Evolutionary conservation across 53 echinoderm and acorn worm genomes (phyloP).

Genomic region (Antedon mediterranea): DNA sequence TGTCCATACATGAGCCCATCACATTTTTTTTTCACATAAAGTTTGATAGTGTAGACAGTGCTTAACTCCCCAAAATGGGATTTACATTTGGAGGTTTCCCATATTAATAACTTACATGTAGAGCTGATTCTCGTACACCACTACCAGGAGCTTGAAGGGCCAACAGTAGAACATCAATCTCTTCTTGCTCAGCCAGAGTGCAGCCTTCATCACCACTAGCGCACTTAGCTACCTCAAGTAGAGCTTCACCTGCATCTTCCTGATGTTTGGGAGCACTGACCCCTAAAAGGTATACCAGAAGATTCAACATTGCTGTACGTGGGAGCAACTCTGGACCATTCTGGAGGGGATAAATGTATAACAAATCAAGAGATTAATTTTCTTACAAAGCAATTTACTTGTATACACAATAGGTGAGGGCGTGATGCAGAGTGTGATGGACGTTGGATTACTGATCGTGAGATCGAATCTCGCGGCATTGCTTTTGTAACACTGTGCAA

Average conservation of each 20-base stretch:
- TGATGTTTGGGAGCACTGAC: slow-evolving; percentile 54
- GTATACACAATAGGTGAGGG: no score
- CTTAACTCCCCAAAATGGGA: no score
- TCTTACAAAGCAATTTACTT: no score
- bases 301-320: slow-evolving; percentile 54
- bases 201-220: slow-evolving; percentile 54
- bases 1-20: no score
- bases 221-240: slow-evolving; percentile 27
- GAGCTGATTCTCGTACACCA: slow-evolving; percentile 48
- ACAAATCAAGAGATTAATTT: no score
- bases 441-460: no score
- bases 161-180: slow-evolving; percentile 54
- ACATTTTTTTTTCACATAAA: no score
- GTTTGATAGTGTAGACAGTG: no score
- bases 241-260: slow-evolving; percentile 29
- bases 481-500: no score
- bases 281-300: slow-evolving; percentile 57
- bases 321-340: slow-evolving; percentile 83
- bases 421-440: no score
- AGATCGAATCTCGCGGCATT: no score
- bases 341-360: slow-evolving; percentile 9
- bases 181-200: slow-evolving; percentile 63
- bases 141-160: slow-evolving; percentile 46
- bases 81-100: no score
- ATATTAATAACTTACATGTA: slow-evolving; percentile 74